These are phyloP conservation scores for Loripinus fragilis DNA, from an alignment of 2,888 invertebrate genomes.

Conservation along the genomic window DNA sequence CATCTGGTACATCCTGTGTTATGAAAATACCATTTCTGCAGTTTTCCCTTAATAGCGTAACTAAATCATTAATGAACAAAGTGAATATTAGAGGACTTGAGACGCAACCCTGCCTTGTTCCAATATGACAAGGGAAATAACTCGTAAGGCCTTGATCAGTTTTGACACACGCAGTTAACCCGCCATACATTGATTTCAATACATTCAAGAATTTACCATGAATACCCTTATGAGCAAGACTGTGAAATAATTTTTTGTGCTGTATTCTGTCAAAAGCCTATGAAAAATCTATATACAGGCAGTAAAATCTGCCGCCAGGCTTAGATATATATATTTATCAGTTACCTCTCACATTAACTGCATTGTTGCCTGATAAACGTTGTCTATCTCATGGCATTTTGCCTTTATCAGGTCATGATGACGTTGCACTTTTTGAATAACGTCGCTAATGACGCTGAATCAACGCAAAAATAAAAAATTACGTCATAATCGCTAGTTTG, in stretches of 20 bases:
- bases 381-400: no score
- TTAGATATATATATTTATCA: conserved; percentile 19
- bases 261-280: conserved; percentile 26
- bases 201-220: conserved; percentile 7
- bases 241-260: conserved; percentile 16
- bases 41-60: conserved; percentile 1
- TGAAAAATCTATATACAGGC: conserved; percentile 26
- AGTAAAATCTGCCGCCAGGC: conserved; percentile 16
- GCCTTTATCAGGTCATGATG: no score
- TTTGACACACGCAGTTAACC: conserved; percentile 8
- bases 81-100: neutral
- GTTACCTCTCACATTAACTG: no score
- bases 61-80: conserved; percentile 2
- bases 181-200: conserved; percentile 20
- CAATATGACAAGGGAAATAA: conserved; percentile 22
- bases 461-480: no score
- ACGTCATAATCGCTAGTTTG: no score
- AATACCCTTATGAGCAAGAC: conserved; percentile 20
- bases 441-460: no score
- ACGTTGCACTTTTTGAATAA: no score
- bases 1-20: no score
- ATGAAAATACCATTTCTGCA: neutral
- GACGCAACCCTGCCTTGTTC: conserved; percentile 20
- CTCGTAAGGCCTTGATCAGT: conserved; percentile 13
- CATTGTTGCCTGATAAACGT: no score